A percentile compares a stretch with the other conserved stretches of the same genome.
phyloP scores from a whole-genome alignment of 2,888 invertebrate genomes.

The Spicauda simplicius region DNA sequence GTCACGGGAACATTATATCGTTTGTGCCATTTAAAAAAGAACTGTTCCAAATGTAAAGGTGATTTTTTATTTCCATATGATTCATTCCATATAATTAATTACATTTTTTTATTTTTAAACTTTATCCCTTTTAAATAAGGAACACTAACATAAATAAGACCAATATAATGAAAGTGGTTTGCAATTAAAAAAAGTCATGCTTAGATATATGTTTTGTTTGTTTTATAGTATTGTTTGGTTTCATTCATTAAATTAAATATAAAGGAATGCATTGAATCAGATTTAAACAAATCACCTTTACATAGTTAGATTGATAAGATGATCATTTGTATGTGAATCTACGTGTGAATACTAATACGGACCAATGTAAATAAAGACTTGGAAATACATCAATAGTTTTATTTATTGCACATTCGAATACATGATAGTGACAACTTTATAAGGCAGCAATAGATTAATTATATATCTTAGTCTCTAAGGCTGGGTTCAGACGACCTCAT shows the following conservation, averaged over 20 bases:
- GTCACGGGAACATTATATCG: slow-evolving; percentile 10
- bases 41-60: slow-evolving; percentile 16
- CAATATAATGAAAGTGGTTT: no score
- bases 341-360: slow-evolving; percentile 53
- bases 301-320: background rate
- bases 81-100: no score
- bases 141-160: no score
- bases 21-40: slow-evolving; percentile 20
- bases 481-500: no score
- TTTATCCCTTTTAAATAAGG: no score
- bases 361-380: slow-evolving; percentile 58
- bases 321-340: slow-evolving; percentile 37
- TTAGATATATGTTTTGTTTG: no score
- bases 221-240: no score
- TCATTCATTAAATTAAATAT: no score
- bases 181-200: no score
- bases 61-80: background rate
- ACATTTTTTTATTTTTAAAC: no score
- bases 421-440: slow-evolving; percentile 18
- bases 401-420: slow-evolving; percentile 34
- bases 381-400: slow-evolving; percentile 26
- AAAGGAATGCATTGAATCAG: background rate
- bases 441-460: background rate
- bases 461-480: background rate
- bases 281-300: slow-evolving; percentile 14